Conservation (phyloP, 2,113 vertebrate species). For the Oreochromis aureus region DNA sequence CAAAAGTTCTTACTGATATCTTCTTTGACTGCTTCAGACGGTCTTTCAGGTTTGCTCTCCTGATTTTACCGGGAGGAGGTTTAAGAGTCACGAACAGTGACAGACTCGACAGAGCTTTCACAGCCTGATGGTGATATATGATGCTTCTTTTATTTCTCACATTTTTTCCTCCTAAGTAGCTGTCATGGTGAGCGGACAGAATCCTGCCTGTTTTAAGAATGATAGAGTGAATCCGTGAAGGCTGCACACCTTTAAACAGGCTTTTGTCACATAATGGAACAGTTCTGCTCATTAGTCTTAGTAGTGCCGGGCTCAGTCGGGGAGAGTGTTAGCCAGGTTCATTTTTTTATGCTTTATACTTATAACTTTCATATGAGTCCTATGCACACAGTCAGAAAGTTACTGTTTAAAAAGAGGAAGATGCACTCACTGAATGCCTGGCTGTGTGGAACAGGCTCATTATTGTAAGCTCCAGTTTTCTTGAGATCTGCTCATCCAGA, state of each 20-base stretch:
- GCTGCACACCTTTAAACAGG: neutral
- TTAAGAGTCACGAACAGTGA: neutral
- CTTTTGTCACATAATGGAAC: neutral
- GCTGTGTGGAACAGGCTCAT: too few species aligned
- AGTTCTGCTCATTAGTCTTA: neutral
- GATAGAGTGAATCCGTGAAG: neutral
- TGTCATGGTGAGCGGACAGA: neutral
- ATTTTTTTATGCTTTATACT: accelerated
- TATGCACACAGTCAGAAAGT: neutral
- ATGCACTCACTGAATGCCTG: neutral
- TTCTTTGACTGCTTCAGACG: neutral
- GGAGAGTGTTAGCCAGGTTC: neutral
- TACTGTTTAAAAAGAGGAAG: neutral
- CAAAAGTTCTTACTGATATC: neutral
- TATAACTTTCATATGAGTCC: accelerated
- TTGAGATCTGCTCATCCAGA: accelerated
- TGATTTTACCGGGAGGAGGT: neutral
- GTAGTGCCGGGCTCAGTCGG: accelerated
- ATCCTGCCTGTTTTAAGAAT: neutral
- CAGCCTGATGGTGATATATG: neutral
- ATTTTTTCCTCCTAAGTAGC: neutral
- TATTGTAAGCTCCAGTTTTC: neutral
- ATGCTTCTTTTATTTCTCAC: neutral
- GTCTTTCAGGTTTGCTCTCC: neutral
- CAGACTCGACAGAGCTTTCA: neutral